Percentiles rank a stretch among this genome's conserved stretches.
phyloP scores from a whole-genome alignment of 2,113 vertebrate species.

The Seriola quinqueradiata region DNA sequence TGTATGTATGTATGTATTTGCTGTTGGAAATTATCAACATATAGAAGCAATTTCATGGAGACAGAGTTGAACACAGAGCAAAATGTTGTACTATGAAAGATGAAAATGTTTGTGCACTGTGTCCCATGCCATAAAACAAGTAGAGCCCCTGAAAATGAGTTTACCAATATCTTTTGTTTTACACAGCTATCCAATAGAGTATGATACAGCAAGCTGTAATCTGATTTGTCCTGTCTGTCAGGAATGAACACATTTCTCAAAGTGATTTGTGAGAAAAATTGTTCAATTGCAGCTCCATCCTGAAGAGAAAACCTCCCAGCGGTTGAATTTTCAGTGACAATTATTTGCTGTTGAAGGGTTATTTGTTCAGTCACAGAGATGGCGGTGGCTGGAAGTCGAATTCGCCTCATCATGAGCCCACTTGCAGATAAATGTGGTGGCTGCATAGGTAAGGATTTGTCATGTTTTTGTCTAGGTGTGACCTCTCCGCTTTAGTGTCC shows the following conservation, averaged over 20 bases:
- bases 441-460: slow-evolving; percentile 52
- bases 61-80: neutral
- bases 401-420: slow-evolving; percentile 42
- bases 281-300: slow-evolving; percentile 26
- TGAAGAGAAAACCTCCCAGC: slow-evolving; percentile 26
- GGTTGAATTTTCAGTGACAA: slow-evolving; percentile 38
- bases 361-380: slow-evolving; percentile 33
- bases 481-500: slow-evolving; percentile 55
- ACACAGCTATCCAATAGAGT: slow-evolving; percentile 36
- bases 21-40: too few relatives aligned
- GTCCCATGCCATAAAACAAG: slow-evolving; percentile 14
- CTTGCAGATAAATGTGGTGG: slow-evolving; percentile 39
- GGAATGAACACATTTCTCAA: slow-evolving; percentile 49
- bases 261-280: slow-evolving; percentile 39
- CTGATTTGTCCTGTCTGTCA: slow-evolving; percentile 58
- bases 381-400: neutral
- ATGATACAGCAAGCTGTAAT: slow-evolving; percentile 42
- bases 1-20: neutral
- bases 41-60: neutral
- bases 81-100: neutral
- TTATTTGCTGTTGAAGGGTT: slow-evolving; percentile 35
- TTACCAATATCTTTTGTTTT: slow-evolving; percentile 49
- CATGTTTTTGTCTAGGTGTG: slow-evolving; percentile 49
- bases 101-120: slow-evolving; percentile 19
- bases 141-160: slow-evolving; percentile 43